Percentiles rank a stretch among this genome's conserved stretches.
These are phyloP conservation scores for Pachyramphus minor DNA, from an alignment of 2,113 vertebrate genomes.

Conservation along the genomic window DNA sequence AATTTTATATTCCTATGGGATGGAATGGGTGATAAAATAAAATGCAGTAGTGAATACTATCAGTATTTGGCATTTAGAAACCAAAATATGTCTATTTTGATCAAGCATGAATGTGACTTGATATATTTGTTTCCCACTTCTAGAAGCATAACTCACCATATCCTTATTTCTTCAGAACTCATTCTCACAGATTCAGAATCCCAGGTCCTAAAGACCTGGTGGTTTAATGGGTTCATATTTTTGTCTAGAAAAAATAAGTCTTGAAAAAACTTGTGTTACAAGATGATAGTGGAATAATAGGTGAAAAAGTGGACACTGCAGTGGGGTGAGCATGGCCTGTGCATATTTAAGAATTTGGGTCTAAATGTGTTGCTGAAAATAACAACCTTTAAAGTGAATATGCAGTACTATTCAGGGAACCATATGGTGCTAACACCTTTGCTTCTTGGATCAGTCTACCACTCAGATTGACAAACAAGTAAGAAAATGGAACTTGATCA, in stretches of 20 bases:
- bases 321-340: not conserved
- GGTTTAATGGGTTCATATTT: not conserved
- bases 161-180: not conserved
- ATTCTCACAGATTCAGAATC: not conserved
- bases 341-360: not conserved
- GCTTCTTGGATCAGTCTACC: not conserved
- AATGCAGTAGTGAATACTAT: not conserved
- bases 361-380: not conserved
- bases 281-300: not conserved
- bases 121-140: not conserved
- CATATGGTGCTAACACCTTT: not conserved
- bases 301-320: not conserved
- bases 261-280: not conserved
- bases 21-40: not conserved
- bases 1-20: not conserved
- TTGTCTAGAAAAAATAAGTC: not conserved
- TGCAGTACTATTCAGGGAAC: not conserved
- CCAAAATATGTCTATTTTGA: not conserved
- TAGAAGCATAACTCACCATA: not conserved
- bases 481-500: not conserved
- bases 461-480: not conserved
- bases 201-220: not conserved
- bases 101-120: not conserved
- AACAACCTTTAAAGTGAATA: not conserved
- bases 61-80: not conserved